Conservation (phyloP, 2,797 vertebrate genomes). For the Pangasius macronema region DNA sequence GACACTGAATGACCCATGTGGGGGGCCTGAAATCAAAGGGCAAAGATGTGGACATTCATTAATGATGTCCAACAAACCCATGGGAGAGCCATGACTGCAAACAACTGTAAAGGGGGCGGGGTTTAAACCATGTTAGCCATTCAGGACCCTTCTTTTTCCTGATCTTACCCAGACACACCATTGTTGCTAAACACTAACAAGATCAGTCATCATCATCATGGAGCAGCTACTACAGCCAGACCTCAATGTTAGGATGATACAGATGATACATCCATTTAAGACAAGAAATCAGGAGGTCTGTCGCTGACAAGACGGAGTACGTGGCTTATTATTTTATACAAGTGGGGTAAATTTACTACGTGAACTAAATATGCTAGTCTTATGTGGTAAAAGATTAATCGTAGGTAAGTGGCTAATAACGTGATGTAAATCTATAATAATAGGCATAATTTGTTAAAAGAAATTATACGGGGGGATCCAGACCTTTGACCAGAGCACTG, state of each 20-base stretch:
- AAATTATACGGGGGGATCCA: background rate
- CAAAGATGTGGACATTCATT: conserved; percentile 38
- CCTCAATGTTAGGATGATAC: conserved; percentile 35
- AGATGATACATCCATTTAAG: background rate
- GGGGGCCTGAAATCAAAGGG: conserved; percentile 48
- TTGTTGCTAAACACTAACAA: conserved; percentile 39
- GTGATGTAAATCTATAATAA: background rate
- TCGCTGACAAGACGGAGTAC: background rate
- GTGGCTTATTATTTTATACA: background rate
- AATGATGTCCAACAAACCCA: conserved; percentile 36
- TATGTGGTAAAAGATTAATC: too few species aligned
- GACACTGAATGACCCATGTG: conserved; percentile 36
- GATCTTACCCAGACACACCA: conserved; percentile 21
- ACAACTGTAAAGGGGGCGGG: conserved; percentile 1
- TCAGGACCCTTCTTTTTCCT: conserved; percentile 31
- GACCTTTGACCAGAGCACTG: background rate
- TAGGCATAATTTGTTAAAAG: background rate
- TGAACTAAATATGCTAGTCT: too few species aligned
- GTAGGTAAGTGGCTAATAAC: too few species aligned
- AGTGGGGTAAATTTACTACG: too few species aligned
- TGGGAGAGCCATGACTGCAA: conserved; percentile 31
- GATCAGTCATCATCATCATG: conserved; percentile 43
- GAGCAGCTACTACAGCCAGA: background rate
- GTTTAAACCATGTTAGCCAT: conserved; percentile 18
- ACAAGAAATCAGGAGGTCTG: conserved; percentile 3